These are phyloP conservation scores for Paramuricea clavata DNA, from an alignment of 92 coral and sea anemone genomes.

Conservation along the genomic window DNA sequence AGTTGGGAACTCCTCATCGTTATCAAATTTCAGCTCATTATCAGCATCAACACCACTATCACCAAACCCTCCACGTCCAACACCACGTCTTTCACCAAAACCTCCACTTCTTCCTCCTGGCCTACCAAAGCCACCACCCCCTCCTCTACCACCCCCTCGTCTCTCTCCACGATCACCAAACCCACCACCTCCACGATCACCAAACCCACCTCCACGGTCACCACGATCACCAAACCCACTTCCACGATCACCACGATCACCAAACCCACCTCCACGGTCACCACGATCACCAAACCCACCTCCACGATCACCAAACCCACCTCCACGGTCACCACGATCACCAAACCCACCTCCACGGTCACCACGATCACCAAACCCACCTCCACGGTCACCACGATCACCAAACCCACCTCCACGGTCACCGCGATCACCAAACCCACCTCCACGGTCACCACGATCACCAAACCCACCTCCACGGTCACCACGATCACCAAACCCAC, in stretches of 20 bases:
- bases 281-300: background rate
- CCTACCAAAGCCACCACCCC: slow-evolving; percentile 71
- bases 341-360: slow-evolving; percentile 67
- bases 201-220: slow-evolving; percentile 55
- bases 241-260: slow-evolving; percentile 66
- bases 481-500: background rate
- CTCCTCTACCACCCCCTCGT: slow-evolving; percentile 46
- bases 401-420: slow-evolving; percentile 51
- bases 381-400: slow-evolving; percentile 41
- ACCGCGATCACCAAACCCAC: slow-evolving; percentile 10
- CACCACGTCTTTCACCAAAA: slow-evolving; percentile 76
- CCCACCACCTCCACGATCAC: slow-evolving; percentile 44
- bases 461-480: slow-evolving; percentile 37
- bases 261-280: slow-evolving; percentile 15
- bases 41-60: slow-evolving; percentile 52
- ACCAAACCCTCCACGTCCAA: slow-evolving; percentile 75
- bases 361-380: slow-evolving; percentile 56
- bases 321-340: slow-evolving; percentile 54
- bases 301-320: background rate
- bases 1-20: slow-evolving; percentile 92
- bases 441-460: slow-evolving; percentile 60
- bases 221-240: slow-evolving; percentile 9
- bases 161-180: background rate
- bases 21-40: slow-evolving; percentile 76
- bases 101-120: slow-evolving; percentile 77